Evolutionary conservation across 2,797 vertebrate genomes (phyloP).

Genomic region (Myripristis murdjan): DNA sequence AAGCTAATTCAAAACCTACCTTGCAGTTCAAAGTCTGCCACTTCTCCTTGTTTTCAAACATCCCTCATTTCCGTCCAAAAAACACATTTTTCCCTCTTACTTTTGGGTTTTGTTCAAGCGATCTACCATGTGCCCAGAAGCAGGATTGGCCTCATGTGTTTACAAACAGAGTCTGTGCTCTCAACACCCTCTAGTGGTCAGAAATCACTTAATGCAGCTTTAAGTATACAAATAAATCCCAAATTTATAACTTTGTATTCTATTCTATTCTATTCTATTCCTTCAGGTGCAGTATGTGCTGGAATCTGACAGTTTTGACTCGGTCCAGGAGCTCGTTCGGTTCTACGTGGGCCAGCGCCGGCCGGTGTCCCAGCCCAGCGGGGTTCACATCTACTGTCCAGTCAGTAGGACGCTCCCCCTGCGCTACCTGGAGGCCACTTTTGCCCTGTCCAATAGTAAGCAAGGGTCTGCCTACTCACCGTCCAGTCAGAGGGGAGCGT

Average conservation of each 20-base stretch:
- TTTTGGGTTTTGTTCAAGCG: too few relatives aligned
- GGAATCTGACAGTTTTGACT: constrained; percentile 95
- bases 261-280: neutral
- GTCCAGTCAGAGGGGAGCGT: constrained; percentile 89
- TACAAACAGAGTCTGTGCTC: too few relatives aligned
- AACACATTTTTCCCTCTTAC: too few relatives aligned
- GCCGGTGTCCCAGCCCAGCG: constrained; percentile 90
- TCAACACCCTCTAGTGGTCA: too few relatives aligned
- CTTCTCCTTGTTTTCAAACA: too few relatives aligned
- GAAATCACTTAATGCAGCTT: too few relatives aligned
- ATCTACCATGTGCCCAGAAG: too few relatives aligned
- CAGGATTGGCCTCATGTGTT: too few relatives aligned
- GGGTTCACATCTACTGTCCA: constrained; percentile 94
- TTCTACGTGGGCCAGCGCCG: constrained; percentile 94
- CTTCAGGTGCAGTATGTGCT: constrained; percentile 92
- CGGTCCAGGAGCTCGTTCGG: constrained; percentile 92
- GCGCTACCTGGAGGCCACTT: constrained; percentile 98
- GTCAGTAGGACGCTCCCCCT: constrained; percentile 96
- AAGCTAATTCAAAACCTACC: too few relatives aligned
- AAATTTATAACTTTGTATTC: neutral
- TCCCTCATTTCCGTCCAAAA: too few relatives aligned
- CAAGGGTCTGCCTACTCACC: constrained; percentile 89
- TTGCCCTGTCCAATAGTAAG: constrained; percentile 90
- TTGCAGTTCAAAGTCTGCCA: too few relatives aligned
- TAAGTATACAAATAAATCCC: too few relatives aligned